Base-by-base conservation (phyloP, 2,113 vertebrate genomes). In the Gila orcuttii region DNA sequence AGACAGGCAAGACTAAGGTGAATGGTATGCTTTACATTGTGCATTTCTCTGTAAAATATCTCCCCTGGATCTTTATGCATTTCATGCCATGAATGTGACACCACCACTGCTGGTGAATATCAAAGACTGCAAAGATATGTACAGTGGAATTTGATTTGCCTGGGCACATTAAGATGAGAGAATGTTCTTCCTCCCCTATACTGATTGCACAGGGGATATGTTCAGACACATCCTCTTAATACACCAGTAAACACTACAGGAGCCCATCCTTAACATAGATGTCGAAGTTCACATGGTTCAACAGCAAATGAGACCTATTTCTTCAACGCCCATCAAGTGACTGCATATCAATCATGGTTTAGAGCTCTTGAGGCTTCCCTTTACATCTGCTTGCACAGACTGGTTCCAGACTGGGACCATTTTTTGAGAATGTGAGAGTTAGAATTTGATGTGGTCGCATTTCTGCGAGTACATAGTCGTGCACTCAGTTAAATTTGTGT, bases 121-220 rank as follows among this genome's bases (percentile, higher is more conserved):
- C 55, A 75, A 57, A 64, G 52, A 21, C 15, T 80, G 31, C 59
- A 69, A 17, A 71, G 12, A 79, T 74, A 71, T 87, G 13, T 78
- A 84, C 21, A 87, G 3, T 87, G 86, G 87, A 92, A 91, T 91
- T 87, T 80, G 90, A 90, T 89, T 79, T 89, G 90, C 85, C 88
- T 85, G 82, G 83, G 89, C 91, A 92, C 82, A 90, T 90, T 88
- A 78, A 79, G 19, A 13, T n/a, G 8, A 85, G 57, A 83, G 88
- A 88, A 60, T 86, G 87, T 45, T 64, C 68, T 69, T 64, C 19
- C n/a, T 52, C 31, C 50, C 42, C 52, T 64, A 36, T 28, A 15
- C 60, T 86, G 85, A 31, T 45, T 79, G 75, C 66, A 83, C 59
- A 25, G 6, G 0, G 31, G 81, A 90, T 89, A 83, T 90, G 93